Percentiles rank a stretch among this genome's conserved stretches.
Conservation (phyloP, 1,140 invertebrate species). For the Pogonognathellus flavescens region DNA sequence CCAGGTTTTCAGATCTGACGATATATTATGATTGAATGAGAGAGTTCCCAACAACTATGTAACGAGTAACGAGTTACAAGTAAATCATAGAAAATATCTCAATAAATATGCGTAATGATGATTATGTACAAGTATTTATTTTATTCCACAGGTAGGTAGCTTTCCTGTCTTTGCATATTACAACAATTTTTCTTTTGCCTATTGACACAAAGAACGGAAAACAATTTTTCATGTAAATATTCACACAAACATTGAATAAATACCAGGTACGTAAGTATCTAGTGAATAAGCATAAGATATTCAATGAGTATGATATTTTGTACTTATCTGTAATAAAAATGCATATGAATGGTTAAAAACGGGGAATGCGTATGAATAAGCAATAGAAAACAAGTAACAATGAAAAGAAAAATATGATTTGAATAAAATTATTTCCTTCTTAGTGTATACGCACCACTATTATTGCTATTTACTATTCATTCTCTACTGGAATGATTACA, state of each 20-base stretch:
- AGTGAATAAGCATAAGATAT: too few relatives aligned
- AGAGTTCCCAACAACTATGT: constrained; percentile 29
- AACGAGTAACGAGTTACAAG: background rate
- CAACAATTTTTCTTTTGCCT: constrained; percentile 13
- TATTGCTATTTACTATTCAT: background rate
- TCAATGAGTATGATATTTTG: too few relatives aligned
- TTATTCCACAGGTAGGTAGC: background rate
- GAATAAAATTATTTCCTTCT: too few relatives aligned
- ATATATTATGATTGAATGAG: constrained; percentile 16
- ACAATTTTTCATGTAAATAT: constrained; percentile 9
- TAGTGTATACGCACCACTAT: too few relatives aligned
- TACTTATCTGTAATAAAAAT: too few relatives aligned
- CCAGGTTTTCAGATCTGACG: constrained; percentile 26
- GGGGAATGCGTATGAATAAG: too few relatives aligned
- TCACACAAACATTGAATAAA: constrained; percentile 6
- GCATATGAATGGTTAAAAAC: too few relatives aligned
- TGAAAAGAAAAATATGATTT: too few relatives aligned
- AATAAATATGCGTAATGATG: background rate
- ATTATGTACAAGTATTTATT: background rate
- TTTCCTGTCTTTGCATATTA: background rate
- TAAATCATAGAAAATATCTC: background rate
- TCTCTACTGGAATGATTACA: background rate
- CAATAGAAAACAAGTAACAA: background rate
- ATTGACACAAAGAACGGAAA: constrained; percentile 44
- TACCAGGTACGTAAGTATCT: background rate